These are phyloP conservation scores for Hapalemur alaotrensis DNA, from an alignment of 2,797 vertebrate genomes.

Conservation along the genomic window DNA sequence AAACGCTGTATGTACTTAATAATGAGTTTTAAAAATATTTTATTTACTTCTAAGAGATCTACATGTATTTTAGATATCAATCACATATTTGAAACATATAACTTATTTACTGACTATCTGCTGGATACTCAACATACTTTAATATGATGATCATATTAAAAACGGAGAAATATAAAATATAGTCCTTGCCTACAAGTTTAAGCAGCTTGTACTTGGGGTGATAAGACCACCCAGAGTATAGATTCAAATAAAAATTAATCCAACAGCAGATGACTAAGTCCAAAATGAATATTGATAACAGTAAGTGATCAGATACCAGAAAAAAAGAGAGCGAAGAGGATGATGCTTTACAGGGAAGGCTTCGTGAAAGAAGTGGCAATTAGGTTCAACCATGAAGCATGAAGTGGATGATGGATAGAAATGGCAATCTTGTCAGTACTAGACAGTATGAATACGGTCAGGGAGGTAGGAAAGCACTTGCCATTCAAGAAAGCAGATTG, in stretches of 20 bases:
- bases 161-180: neutral
- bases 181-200: neutral
- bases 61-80: neutral
- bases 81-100: neutral
- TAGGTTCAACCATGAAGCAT: neutral
- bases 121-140: neutral
- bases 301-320: neutral
- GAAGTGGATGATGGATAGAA: neutral
- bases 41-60: neutral
- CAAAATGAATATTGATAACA: neutral
- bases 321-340: neutral
- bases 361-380: neutral
- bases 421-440: neutral
- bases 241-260: neutral
- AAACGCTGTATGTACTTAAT: neutral
- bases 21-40: neutral
- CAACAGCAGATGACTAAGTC: neutral
- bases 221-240: neutral
- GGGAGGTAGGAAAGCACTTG: neutral
- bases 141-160: neutral
- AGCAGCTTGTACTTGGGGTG: neutral
- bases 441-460: neutral
- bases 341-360: neutral
- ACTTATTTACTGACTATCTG: neutral
- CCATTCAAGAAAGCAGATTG: neutral